Percentiles rank a stretch among this genome's conserved stretches.
These are phyloP conservation scores for Luscinia megarhynchos DNA, from an alignment of 2,797 vertebrate species.

Conservation along the genomic window DNA sequence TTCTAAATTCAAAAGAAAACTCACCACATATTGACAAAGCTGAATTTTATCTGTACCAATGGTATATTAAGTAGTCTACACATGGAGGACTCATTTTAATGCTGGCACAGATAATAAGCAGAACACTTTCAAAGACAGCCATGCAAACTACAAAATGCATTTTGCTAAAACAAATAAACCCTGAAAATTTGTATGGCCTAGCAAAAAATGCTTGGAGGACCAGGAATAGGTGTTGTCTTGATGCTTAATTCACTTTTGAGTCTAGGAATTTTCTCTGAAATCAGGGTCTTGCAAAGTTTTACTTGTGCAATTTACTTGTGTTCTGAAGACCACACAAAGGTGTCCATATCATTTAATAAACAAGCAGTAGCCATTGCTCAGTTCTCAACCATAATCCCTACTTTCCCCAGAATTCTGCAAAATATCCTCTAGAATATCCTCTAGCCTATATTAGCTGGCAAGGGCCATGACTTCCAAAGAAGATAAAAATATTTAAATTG, in stretches of 20 bases:
- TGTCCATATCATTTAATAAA: neutral
- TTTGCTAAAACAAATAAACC: neutral
- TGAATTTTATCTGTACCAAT: neutral
- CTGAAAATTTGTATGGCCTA: neutral
- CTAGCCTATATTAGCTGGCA: neutral
- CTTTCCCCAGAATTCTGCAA: neutral
- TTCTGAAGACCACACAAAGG: neutral
- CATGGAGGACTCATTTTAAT: neutral
- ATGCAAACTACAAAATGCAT: neutral
- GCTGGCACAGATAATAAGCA: neutral
- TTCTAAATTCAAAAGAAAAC: neutral
- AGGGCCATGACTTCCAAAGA: neutral
- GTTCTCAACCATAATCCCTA: neutral
- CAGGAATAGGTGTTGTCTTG: neutral
- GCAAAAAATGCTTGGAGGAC: neutral
- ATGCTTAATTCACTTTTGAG: neutral
- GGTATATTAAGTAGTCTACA: neutral
- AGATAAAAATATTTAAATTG: neutral
- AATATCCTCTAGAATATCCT: neutral
- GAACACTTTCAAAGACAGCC: neutral
- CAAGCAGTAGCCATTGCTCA: neutral
- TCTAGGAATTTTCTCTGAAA: neutral
- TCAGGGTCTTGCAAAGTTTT: neutral
- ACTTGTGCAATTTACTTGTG: neutral
- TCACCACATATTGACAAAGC: neutral